Evolutionary conservation across 1,140 invertebrate genomes (phyloP).

Genomic region (Halotydeus destructor): DNA sequence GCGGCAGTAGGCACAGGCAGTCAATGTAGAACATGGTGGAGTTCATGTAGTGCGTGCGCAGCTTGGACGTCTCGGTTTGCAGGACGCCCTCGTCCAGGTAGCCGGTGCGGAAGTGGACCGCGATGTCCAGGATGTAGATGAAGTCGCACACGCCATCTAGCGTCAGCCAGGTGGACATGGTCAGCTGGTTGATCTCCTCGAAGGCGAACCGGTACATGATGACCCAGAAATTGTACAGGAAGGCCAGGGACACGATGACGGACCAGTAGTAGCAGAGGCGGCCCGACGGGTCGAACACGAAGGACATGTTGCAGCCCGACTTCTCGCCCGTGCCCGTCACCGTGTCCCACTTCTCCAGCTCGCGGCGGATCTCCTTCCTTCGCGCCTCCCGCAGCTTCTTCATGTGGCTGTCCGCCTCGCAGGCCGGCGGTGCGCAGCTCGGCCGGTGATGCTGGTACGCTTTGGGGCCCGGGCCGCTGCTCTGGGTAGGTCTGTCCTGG

Average conservation of each 20-base stretch:
- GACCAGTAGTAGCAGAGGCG: slow-evolving; percentile 86
- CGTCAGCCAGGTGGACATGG: slow-evolving; percentile 79
- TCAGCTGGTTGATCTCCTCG: slow-evolving; percentile 49
- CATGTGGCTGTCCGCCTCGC: no score
- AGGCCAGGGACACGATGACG: slow-evolving; percentile 88
- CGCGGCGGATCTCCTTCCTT: not conserved
- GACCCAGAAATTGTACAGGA: slow-evolving; percentile 97
- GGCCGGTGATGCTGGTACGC: no score
- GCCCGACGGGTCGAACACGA: slow-evolving; percentile 43
- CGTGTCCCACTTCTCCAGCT: slow-evolving; percentile 24
- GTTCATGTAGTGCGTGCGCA: slow-evolving; percentile 93
- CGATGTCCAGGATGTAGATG: slow-evolving; percentile 82
- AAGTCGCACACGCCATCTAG: slow-evolving; percentile 91
- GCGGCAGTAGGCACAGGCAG: slow-evolving; percentile 82
- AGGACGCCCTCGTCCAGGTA: slow-evolving; percentile 88
- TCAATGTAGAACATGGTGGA: slow-evolving; percentile 97
- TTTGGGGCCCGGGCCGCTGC: no score
- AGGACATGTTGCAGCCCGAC: slow-evolving; percentile 52
- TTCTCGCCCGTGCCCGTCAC: slow-evolving; percentile 19
- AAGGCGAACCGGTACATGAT: slow-evolving; percentile 96
- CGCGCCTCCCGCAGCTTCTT: not conserved
- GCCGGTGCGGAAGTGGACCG: slow-evolving; percentile 90
- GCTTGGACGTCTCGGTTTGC: slow-evolving; percentile 77
- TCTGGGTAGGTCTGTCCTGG: no score
- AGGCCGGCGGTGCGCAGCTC: no score